Base-by-base conservation (phyloP, 2,113 vertebrate species). In the Macrotus californicus region DNA sequence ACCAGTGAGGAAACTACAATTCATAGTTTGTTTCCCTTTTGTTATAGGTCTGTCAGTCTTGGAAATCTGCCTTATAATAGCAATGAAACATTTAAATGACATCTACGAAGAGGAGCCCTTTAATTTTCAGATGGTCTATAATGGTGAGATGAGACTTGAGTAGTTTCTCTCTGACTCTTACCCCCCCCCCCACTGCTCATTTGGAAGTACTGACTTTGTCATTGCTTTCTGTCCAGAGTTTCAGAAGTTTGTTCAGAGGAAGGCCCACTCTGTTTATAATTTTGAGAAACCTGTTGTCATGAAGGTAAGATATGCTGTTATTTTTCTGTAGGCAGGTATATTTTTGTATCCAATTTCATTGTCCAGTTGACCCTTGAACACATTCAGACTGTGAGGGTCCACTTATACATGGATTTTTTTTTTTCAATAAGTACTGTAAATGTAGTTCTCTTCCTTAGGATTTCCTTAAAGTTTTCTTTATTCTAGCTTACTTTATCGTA, bases 121-220 rank as follows among this genome's bases (percentile, higher is more conserved):
- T 97, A 99, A 99, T 97, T 99, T 99, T 97, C 99, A 99, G 93
- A 99, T 99, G 99, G 99, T 99, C 87, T 99, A 99, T 98, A 99
- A 99, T 0, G 99, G 99, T 99, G 96, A 98, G 98, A 84, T 96
- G 67, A 87, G 3, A 3, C 24, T 69, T 93, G 26, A 0, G 3
- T 81, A 16, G 18, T 77, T 96, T 76, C 18, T 80, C 90, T 50
- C 43, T 94, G 19, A 76, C 9, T 56, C 7, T 86, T n/a, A n/a
- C n/a, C 9, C 19, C 56, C 56, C 22, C 18, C 13, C 36, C 12
- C 50, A 13, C 36, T 83, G 4, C 31, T 86, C 91, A 61, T 67
- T 79, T 94, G 21, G 93, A 82, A 39, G 3, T 87, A 80, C 26
- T 50, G 72, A 67, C n/a, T 1, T 66, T 89, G 9, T 41, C 6